Conservation (phyloP, 2,113 vertebrate genomes). For the Hucho hucho region DNA sequence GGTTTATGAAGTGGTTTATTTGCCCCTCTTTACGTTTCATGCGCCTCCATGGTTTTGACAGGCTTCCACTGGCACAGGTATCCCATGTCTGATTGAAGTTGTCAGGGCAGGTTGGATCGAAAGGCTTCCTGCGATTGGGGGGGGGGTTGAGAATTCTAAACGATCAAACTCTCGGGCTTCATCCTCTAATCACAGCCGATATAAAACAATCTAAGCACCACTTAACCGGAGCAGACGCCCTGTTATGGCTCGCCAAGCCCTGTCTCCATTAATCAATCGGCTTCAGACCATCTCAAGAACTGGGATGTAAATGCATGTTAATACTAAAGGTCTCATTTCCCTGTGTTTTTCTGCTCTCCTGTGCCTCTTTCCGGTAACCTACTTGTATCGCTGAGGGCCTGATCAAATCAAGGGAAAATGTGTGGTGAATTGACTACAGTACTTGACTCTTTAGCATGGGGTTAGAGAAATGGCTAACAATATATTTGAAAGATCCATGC, state of each 20-base stretch:
- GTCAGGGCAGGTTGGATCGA: slow-evolving; percentile 69
- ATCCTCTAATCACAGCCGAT: slow-evolving; percentile 73
- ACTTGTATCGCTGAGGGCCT: slow-evolving; percentile 25
- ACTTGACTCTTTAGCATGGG: not conserved
- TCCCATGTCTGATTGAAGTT: slow-evolving; percentile 71
- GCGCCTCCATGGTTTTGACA: slow-evolving; percentile 43
- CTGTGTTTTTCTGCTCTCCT: slow-evolving; percentile 12
- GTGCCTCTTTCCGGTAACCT: slow-evolving; percentile 30
- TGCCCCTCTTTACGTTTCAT: slow-evolving; percentile 21
- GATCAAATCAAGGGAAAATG: slow-evolving; percentile 20
- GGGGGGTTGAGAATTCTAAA: slow-evolving; percentile 56
- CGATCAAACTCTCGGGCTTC: slow-evolving; percentile 70
- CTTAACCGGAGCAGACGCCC: slow-evolving; percentile 73
- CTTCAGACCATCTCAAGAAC: slow-evolving; percentile 59
- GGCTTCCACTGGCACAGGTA: slow-evolving; percentile 34
- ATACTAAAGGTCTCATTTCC: slow-evolving; percentile 42
- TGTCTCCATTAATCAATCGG: slow-evolving; percentile 81
- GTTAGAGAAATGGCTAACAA: not conserved
- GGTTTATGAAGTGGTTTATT: slow-evolving; percentile 10
- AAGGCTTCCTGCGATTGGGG: slow-evolving; percentile 66
- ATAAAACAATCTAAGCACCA: slow-evolving; percentile 81
- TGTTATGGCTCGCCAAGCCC: slow-evolving; percentile 76
- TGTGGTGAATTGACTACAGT: not conserved
- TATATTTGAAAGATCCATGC: not conserved
- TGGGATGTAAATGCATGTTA: slow-evolving; percentile 70